phyloP scores from a whole-genome alignment of 1,140 invertebrate species.

The Popillia japonica region DNA sequence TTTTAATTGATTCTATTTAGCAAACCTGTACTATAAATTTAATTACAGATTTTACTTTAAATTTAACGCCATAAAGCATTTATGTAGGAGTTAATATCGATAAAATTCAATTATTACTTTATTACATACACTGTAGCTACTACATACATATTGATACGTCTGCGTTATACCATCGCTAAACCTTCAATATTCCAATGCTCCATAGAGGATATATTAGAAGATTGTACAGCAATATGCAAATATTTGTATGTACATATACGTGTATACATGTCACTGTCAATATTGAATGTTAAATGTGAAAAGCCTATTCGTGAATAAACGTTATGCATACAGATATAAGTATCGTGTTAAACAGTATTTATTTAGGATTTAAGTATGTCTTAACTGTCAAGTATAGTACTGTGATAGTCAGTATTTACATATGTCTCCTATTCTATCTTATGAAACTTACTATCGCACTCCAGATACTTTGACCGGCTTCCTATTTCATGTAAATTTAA shows the following conservation, averaged over 20 bases:
- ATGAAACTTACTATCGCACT: too few relatives aligned
- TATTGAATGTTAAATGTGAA: background rate
- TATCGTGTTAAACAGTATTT: constrained; percentile 1
- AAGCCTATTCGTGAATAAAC: background rate
- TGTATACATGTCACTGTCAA: background rate
- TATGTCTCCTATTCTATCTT: too few relatives aligned
- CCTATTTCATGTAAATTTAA: too few relatives aligned
- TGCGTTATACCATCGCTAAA: background rate
- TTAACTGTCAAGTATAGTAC: background rate
- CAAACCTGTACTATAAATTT: too few relatives aligned
- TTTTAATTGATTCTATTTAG: too few relatives aligned
- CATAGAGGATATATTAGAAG: background rate
- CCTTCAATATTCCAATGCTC: background rate
- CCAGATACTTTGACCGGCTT: too few relatives aligned
- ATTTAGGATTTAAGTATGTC: background rate
- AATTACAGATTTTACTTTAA: too few relatives aligned
- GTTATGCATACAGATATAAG: background rate
- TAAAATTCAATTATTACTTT: too few relatives aligned
- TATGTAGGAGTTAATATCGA: too few relatives aligned
- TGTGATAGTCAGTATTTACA: background rate
- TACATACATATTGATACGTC: background rate
- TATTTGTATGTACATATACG: background rate
- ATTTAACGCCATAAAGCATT: too few relatives aligned
- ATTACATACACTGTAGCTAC: too few relatives aligned
- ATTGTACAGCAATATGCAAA: background rate